Base-by-base conservation (phyloP, 1,140 invertebrate genomes). In the Acyrthosiphon pisum region DNA sequence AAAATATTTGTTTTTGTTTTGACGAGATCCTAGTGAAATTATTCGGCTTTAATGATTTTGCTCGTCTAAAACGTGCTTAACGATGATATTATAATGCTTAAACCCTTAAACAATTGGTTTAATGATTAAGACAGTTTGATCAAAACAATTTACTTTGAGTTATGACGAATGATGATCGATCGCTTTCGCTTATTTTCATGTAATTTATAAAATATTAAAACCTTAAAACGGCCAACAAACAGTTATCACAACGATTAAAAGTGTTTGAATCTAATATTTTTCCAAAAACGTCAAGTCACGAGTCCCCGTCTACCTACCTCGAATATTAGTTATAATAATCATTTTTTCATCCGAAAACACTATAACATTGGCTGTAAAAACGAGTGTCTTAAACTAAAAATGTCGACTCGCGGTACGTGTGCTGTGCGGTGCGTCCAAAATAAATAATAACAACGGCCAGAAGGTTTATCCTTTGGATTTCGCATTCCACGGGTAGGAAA, bases 401-500 rank as follows among this genome's bases (percentile, higher is more conserved):
- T 68, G 4, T 14, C 30, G 30, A 14, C 3, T 68, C 3, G n/a
- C 60, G 14, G 60, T 76, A 76, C 60, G 60, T 76, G 60, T n/a
- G 60, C 60, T 35, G n/a, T 76, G 60, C 1, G 60, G 60, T 68
- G 60, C 23, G 41, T 86, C 41, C 37, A 44, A 44, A 86, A 86
- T 46, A 86, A 86, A 86, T 86, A 86, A 86, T 46, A 44, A 86
- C 84, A 30, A n/a, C 84, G 41, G 23, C 41, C 44, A 86, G 41
- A 46, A 89, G 88, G 50, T 56, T 89, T 89, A 89, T 56, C 50
- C 88, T 53, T 89, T 56, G 35, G 23, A 41, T 89, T 89, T 89
- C 88, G 30, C 50, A 37, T 89, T 89, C 88, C 35, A n/a, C 9
- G 48, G 50, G 50, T 56, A 53, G 88, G 46, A 56, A 89, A 89